Evolutionary conservation across 2,113 vertebrate genomes (phyloP).

Genomic region (Hippocampus comes): DNA sequence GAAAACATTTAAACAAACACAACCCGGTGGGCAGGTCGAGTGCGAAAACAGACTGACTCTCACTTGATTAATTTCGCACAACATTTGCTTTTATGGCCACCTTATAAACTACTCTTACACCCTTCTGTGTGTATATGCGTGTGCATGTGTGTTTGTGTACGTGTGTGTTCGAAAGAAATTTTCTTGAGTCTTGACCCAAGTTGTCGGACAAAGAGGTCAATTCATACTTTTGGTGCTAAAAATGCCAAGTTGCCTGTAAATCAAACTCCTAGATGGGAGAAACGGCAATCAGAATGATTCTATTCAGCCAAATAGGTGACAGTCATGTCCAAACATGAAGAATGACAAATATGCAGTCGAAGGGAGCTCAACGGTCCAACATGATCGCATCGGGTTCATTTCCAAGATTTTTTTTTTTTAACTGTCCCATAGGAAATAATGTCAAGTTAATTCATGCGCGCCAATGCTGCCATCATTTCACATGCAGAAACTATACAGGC

Average conservation of each 20-base stretch:
- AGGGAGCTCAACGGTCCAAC: neutral
- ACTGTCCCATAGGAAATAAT: neutral
- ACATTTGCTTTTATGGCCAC: constrained; percentile 59
- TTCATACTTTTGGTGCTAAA: constrained; percentile 51
- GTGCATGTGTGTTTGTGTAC: neutral
- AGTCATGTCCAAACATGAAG: constrained; percentile 39
- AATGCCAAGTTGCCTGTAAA: constrained; percentile 48
- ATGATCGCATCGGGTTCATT: neutral
- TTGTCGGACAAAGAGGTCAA: constrained; percentile 51
- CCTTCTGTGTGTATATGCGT: constrained; percentile 17
- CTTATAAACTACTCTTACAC: constrained; percentile 49
- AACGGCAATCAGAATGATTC: constrained; percentile 32
- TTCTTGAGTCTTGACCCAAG: constrained; percentile 30
- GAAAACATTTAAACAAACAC: constrained; percentile 48
- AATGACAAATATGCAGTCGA: neutral
- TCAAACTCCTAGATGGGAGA: constrained; percentile 28
- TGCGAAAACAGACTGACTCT: constrained; percentile 39
- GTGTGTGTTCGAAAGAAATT: neutral
- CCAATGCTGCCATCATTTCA: neutral
- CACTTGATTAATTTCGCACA: constrained; percentile 57
- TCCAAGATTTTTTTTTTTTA: neutral
- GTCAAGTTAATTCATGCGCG: neutral
- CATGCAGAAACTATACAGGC: too few species aligned
- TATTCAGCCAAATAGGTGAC: constrained; percentile 27
- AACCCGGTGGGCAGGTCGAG: constrained; percentile 4